A percentile compares a stretch with the other conserved stretches of the same genome.
These are phyloP conservation scores for Lepidurus couesii DNA, from an alignment of 1,140 invertebrate species.

Conservation along the genomic window DNA sequence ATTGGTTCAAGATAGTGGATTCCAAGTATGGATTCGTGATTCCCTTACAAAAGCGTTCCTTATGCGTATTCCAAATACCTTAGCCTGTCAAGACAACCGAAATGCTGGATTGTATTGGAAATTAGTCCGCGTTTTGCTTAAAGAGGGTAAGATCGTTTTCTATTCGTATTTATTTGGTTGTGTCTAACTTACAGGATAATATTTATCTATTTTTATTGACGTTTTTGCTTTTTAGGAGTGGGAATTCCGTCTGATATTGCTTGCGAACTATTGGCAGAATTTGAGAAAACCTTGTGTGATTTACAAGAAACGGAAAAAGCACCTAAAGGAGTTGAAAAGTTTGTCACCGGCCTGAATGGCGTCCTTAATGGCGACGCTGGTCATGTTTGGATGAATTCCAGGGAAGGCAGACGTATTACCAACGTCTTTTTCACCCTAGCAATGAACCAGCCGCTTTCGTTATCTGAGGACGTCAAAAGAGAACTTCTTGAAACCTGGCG, in stretches of 20 bases:
- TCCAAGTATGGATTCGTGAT: neutral
- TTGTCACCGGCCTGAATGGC: neutral
- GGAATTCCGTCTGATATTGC: neutral
- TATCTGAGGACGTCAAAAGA: neutral
- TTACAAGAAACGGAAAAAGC: neutral
- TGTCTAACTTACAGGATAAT: neutral
- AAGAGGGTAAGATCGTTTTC: neutral
- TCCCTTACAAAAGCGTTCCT: neutral
- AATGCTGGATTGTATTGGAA: neutral
- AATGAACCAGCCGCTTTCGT: neutral
- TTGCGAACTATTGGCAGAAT: neutral
- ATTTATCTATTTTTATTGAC: neutral
- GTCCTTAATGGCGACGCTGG: neutral
- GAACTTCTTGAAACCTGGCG: slow-evolving; percentile 26
- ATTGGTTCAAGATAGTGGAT: neutral
- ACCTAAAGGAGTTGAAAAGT: neutral
- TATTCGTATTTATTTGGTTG: too few species aligned
- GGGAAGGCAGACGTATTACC: neutral
- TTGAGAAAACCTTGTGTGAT: neutral
- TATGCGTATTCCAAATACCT: neutral
- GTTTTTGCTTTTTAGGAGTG: neutral
- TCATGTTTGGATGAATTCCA: neutral
- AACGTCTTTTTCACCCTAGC: neutral
- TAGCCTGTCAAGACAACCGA: neutral
- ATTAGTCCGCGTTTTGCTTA: neutral